A percentile compares a stretch with the other conserved stretches of the same genome.
Evolutionary conservation across 2,888 invertebrate genomes (phyloP).

Genomic region (Euproctis similis): DNA sequence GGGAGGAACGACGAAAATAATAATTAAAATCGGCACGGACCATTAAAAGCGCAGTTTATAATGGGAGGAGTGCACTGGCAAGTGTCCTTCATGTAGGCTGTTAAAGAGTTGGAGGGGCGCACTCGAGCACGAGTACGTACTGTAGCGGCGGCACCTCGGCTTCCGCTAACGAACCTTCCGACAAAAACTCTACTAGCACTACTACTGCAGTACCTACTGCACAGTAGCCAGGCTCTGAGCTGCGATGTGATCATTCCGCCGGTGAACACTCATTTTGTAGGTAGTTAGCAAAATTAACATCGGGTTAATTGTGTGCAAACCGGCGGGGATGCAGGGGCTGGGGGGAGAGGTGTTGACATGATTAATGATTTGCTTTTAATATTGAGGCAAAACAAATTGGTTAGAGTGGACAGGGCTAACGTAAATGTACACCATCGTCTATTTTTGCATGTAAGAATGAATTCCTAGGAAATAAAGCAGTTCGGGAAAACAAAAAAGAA

Average conservation of each 20-base stretch:
- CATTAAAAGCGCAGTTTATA: constrained; percentile 75
- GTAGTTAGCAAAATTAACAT: constrained; percentile 35
- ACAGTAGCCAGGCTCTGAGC: too few relatives aligned
- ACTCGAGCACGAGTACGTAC: constrained; percentile 66
- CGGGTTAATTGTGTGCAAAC: constrained; percentile 33
- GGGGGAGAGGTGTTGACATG: constrained; percentile 17
- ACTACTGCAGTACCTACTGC: constrained; percentile 26
- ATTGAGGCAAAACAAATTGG: background rate
- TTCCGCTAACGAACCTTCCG: constrained; percentile 67
- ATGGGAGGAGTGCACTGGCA: constrained; percentile 68
- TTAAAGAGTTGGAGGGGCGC: constrained; percentile 73
- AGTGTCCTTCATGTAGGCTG: constrained; percentile 75
- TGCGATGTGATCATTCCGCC: constrained; percentile 26
- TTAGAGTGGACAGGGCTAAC: too few relatives aligned
- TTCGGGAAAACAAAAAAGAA: too few relatives aligned
- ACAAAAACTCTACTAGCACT: constrained; percentile 50
- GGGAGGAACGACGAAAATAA: constrained; percentile 56
- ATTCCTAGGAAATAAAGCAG: too few relatives aligned
- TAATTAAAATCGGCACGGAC: constrained; percentile 70
- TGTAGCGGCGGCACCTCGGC: constrained; percentile 66
- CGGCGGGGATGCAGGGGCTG: too few relatives aligned
- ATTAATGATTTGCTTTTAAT: constrained; percentile 15
- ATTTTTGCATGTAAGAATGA: too few relatives aligned
- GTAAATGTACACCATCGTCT: too few relatives aligned
- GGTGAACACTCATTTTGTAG: constrained; percentile 32